Conservation (phyloP, 2,113 vertebrate species). For the Oenanthe oenanthe region DNA sequence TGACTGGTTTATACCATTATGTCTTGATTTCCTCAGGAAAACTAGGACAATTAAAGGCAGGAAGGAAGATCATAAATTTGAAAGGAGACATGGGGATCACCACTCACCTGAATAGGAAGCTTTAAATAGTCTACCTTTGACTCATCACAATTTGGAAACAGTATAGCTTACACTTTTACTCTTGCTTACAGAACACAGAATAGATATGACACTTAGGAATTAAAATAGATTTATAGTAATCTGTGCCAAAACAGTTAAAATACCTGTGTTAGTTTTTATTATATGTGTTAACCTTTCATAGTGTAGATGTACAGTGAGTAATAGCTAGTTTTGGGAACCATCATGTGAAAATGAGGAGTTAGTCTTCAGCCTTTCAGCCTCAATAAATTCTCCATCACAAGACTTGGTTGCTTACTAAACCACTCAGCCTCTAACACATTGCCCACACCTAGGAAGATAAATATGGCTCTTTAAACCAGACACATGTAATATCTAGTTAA, state of each 20-base stretch:
- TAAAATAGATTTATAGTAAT: neutral
- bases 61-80: constrained; percentile 51
- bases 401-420: neutral
- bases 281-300: neutral
- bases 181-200: neutral
- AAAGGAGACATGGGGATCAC: neutral
- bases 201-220: neutral
- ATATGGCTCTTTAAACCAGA: neutral
- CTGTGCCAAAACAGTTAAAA: neutral
- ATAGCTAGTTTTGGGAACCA: neutral
- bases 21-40: constrained; percentile 61
- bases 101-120: constrained; percentile 25
- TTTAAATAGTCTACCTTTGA: constrained; percentile 17
- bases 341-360: neutral
- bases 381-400: neutral
- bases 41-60: constrained; percentile 2
- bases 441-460: neutral
- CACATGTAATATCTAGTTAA: neutral
- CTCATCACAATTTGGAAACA: neutral
- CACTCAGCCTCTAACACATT: neutral
- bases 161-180: neutral
- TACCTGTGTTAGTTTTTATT: neutral
- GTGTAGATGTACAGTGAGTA: neutral
- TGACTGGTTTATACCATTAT: neutral
- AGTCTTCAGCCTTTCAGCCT: neutral